Percentiles rank a stretch among this genome's conserved stretches.
Evolutionary conservation across 2,797 vertebrate genomes (phyloP).

Genomic region (Cossypha heuglini): DNA sequence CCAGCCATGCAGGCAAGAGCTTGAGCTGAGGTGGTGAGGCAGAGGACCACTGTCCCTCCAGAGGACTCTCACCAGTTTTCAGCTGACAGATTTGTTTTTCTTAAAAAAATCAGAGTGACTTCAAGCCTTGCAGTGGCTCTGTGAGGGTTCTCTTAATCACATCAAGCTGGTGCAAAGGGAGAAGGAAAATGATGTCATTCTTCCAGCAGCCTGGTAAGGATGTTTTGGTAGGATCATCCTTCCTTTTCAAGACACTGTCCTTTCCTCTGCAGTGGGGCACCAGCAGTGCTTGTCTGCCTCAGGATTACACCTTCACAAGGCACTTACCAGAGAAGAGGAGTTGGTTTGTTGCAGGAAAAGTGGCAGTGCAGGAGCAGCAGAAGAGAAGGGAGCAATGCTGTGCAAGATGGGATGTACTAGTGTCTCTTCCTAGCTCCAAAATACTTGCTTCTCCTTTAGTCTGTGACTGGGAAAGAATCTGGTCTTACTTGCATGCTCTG

Average conservation of each 20-base stretch:
- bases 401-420: background rate
- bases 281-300: background rate
- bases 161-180: background rate
- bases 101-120: background rate
- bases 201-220: background rate
- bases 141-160: background rate
- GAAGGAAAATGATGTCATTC: background rate
- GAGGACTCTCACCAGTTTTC: background rate
- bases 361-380: background rate
- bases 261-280: background rate
- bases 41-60: background rate
- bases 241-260: background rate
- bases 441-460: background rate
- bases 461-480: background rate
- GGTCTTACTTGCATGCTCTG: background rate
- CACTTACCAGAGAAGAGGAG: background rate
- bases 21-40: accelerated
- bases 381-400: background rate
- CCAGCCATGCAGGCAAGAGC: background rate
- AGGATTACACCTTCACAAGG: background rate
- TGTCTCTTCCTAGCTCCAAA: background rate
- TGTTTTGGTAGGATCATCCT: background rate
- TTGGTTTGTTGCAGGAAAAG: background rate
- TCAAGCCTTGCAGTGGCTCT: background rate
- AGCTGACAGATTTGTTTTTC: background rate